Conservation (phyloP, 2,797 vertebrate species). For the Halcyon badia region DNA sequence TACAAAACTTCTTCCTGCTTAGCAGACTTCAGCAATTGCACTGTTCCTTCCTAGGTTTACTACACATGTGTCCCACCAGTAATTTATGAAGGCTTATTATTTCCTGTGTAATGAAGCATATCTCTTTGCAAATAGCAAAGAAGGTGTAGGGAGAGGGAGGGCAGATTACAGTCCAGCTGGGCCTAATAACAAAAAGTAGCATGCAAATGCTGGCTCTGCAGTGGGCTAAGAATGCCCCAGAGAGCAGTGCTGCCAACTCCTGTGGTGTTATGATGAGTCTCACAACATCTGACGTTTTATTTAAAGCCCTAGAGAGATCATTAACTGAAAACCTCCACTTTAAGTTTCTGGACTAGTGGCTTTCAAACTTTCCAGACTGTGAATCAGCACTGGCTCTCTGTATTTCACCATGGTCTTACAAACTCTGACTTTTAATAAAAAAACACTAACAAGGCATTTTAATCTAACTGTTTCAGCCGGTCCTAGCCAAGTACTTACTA, state of each 20-base stretch:
- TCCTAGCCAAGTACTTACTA: not conserved
- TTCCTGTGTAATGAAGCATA: constrained; percentile 8
- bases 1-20: constrained; percentile 17
- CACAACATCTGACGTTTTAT: not conserved
- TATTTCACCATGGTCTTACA: not conserved
- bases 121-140: not conserved
- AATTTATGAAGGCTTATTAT: constrained; percentile 42
- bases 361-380: not conserved
- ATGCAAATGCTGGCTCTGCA: not conserved
- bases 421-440: not conserved
- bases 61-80: not conserved
- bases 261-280: not conserved
- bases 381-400: not conserved
- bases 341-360: not conserved
- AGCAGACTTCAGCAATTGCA: constrained; percentile 32
- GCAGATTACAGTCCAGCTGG: not conserved
- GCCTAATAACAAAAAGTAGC: not conserved
- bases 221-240: not conserved
- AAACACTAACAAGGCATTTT: not conserved
- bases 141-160: not conserved
- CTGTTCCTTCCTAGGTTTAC: constrained; percentile 12
- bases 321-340: not conserved
- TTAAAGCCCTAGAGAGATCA: not conserved
- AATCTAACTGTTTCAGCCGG: not conserved
- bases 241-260: not conserved